Base-by-base conservation (phyloP, 2,888 invertebrate genomes). In the Sarcophaga rosellei region DNA sequence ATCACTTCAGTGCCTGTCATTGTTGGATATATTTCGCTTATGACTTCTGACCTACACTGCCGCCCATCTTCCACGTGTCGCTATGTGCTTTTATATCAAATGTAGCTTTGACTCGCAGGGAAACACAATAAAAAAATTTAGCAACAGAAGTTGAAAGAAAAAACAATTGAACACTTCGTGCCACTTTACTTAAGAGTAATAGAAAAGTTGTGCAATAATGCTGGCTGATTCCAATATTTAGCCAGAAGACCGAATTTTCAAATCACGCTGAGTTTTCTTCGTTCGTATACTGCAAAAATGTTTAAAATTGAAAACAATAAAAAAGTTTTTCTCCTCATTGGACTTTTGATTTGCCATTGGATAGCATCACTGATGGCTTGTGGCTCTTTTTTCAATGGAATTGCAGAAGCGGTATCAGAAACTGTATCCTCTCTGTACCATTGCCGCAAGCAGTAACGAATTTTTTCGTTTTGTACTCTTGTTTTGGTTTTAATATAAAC, bases 251-350 rank as follows among this genome's bases (percentile, higher is more conserved):
- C 86, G 87, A 88, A 88, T 87, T 88, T 89, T 88, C 88, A 89
- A 88, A 88, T 89, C 88, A 88, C 88, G 88, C 87, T 84, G 88
- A 83, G 84, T 77, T 87, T 87, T 88, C 79, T 86, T 81, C 66
- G 74, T 73, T 72, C 11, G 15, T 44, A 83, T 79, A 72, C 79
- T 73, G 59, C 21, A 73, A 61, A 80, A 25, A 80, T 66, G 23
- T 23, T 65, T 73, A 65, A 69, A 68, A 63, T 35, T 53, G 20
- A 70, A 45, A 59, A 73, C 12, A 78, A 62, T 62, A 69, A 74
- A 78, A 66, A 45, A 81, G 25, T 79, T 62, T 79, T 82, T 75
- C 72, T 85, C 79, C 74, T 78, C 53, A 53, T 15, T 79, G 70
- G 61, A 69, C 65, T 72, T 75, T 75, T 59, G 45, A n/a, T 69